phyloP scores from a whole-genome alignment of 2,113 vertebrate species.

The Protobothrops flavoviridis region DNA sequence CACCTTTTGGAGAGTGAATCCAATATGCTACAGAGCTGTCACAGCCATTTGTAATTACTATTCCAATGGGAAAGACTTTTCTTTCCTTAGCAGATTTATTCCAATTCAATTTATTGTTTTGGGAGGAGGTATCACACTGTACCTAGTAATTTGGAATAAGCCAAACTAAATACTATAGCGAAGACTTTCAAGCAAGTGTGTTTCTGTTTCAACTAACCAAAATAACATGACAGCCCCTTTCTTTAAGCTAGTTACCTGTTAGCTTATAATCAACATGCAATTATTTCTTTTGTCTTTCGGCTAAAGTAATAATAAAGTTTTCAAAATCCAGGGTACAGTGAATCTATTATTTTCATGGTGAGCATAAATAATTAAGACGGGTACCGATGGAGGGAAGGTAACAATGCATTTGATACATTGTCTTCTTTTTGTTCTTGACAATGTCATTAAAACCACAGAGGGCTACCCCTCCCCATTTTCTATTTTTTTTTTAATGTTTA shows the following conservation, averaged over 20 bases:
- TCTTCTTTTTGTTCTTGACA: constrained; percentile 60
- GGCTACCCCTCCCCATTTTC: constrained; percentile 7
- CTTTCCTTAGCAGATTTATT: background rate
- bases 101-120: background rate
- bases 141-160: constrained; percentile 17
- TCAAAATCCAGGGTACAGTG: constrained; percentile 40
- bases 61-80: background rate
- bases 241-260: constrained; percentile 43
- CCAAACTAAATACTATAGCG: constrained; percentile 11
- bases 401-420: constrained; percentile 57
- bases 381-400: constrained; percentile 31
- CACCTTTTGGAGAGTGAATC: background rate
- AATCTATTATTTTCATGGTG: constrained; percentile 47
- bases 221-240: constrained; percentile 42
- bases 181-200: background rate
- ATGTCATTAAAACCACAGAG: constrained; percentile 56
- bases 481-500: constrained; percentile 25
- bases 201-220: constrained; percentile 19
- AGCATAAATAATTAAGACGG: constrained; percentile 56
- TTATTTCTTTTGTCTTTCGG: constrained; percentile 57
- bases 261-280: constrained; percentile 51
- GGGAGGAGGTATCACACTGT: background rate
- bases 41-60: background rate
- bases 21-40: background rate
- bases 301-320: constrained; percentile 47